These are phyloP conservation scores for Phlogophora meticulosa DNA, from an alignment of 2,888 invertebrate species.

Conservation along the genomic window DNA sequence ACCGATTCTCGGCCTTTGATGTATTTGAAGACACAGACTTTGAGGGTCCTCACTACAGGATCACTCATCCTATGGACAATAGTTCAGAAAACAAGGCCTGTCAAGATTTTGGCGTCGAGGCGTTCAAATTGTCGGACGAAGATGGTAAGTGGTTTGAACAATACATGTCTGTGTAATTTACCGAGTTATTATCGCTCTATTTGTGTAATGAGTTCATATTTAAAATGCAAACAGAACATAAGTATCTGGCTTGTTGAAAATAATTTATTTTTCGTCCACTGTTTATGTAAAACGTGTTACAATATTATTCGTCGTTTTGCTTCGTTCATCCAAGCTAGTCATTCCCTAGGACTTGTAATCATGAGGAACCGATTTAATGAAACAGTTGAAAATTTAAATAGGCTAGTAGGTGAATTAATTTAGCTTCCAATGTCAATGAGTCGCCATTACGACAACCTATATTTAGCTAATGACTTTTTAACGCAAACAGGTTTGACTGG, in stretches of 20 bases:
- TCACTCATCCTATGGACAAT: conserved; percentile 80
- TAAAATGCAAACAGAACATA: conserved; percentile 31
- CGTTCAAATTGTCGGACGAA: conserved; percentile 87
- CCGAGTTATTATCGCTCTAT: conserved; percentile 27
- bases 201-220: conserved; percentile 50
- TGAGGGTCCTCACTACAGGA: conserved; percentile 83
- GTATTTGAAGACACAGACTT: conserved; percentile 91
- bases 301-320: neutral
- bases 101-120: conserved; percentile 87
- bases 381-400: conserved; percentile 31
- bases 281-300: neutral
- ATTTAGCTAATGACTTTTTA: conserved; percentile 63
- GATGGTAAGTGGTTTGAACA: conserved; percentile 79
- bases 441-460: conserved; percentile 52
- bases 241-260: conserved; percentile 4
- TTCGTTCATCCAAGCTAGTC: conserved; percentile 6
- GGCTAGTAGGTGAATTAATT: conserved; percentile 53
- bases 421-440: conserved; percentile 60
- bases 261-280: conserved; percentile 5
- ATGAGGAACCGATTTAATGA: conserved; percentile 28
- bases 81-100: conserved; percentile 81
- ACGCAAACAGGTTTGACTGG: conserved; percentile 57
- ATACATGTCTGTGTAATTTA: conserved; percentile 38
- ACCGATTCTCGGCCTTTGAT: conserved; percentile 92
- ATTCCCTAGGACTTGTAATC: neutral